Conservation (phyloP, 2,113 vertebrate genomes). For the Craseonycteris thonglongyai region DNA sequence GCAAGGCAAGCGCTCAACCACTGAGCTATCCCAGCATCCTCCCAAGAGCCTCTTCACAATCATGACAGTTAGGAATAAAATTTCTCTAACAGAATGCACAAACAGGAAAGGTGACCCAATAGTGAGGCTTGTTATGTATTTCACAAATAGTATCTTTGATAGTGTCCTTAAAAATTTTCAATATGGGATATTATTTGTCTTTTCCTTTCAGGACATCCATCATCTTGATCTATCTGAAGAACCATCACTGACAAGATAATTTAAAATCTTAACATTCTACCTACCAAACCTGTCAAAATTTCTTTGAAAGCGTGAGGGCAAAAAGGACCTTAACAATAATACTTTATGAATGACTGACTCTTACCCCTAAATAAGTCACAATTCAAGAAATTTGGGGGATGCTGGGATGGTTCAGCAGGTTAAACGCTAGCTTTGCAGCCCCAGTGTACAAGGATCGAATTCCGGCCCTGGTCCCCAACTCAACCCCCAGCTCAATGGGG, state of each 20-base stretch:
- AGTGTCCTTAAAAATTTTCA: background rate
- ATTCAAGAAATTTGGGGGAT: background rate
- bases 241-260: slow-evolving; percentile 28
- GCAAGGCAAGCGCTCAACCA: too few relatives aligned
- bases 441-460: too few relatives aligned
- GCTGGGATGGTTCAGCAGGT: too few relatives aligned
- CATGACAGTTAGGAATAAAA: background rate
- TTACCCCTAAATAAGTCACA: background rate
- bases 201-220: slow-evolving; percentile 40
- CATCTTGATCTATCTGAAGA: slow-evolving; percentile 10
- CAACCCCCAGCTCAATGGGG: too few relatives aligned
- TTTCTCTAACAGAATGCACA: background rate
- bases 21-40: too few relatives aligned
- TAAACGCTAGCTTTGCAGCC: too few relatives aligned
- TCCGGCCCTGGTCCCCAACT: too few relatives aligned
- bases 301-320: background rate
- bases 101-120: background rate
- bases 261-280: slow-evolving; percentile 42
- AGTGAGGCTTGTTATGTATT: background rate
- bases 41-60: background rate
- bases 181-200: background rate
- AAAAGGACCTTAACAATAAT: background rate
- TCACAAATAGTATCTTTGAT: background rate
- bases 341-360: background rate
- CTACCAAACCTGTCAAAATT: slow-evolving; percentile 21